phyloP scores from a whole-genome alignment of 1,140 invertebrate genomes.

The Drosophila yakuba region DNA sequence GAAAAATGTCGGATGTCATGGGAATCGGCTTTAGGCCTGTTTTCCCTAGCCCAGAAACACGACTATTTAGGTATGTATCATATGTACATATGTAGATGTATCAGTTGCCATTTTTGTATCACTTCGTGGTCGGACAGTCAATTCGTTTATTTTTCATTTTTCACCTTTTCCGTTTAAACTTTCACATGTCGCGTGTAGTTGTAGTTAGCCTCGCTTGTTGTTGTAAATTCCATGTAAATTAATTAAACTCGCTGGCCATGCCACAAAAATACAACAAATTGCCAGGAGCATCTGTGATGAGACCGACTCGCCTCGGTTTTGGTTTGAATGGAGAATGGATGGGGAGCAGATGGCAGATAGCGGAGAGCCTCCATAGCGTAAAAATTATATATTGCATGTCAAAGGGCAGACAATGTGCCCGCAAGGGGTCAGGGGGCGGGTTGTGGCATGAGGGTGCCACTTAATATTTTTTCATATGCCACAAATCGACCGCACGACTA shows the following conservation, averaged over 20 bases:
- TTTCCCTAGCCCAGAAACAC: neutral
- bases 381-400: conserved; percentile 83
- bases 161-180: conserved; percentile 71
- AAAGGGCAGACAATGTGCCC: conserved; percentile 75
- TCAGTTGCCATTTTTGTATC: conserved; percentile 42
- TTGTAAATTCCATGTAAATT: conserved; percentile 83
- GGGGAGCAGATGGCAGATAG: no score
- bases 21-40: conserved; percentile 55
- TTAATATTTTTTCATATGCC: conserved; percentile 83
- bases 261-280: conserved; percentile 70
- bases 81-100: neutral
- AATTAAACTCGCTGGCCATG: conserved; percentile 78
- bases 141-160: conserved; percentile 81
- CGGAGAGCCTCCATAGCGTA: conserved; percentile 39
- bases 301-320: conserved; percentile 25
- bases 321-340: conserved; percentile 3
- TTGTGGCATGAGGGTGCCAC: conserved; percentile 58
- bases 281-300: conserved; percentile 54
- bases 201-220: conserved; percentile 51
- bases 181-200: conserved; percentile 64
- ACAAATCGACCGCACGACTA: conserved; percentile 80
- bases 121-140: conserved; percentile 62
- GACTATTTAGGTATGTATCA: no score
- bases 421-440: conserved; percentile 3
- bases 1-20: conserved; percentile 62